Percentiles rank a stretch among this genome's conserved stretches.
Evolutionary conservation across 2,113 vertebrate species (phyloP).

Genomic region (Zosterops pallidus): DNA sequence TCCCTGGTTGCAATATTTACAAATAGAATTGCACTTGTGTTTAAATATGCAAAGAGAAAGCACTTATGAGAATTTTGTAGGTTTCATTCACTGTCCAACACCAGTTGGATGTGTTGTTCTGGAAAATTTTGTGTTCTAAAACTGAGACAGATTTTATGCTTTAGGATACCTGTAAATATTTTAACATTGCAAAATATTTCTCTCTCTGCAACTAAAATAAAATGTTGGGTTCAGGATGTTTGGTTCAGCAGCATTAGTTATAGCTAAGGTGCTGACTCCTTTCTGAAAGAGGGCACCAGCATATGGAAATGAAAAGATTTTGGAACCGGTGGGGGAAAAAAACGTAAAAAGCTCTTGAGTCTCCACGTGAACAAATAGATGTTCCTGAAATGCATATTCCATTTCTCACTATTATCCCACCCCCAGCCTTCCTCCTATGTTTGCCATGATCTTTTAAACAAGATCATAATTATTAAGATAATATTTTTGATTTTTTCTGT

Average conservation of each 20-base stretch:
- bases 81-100: not conserved
- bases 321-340: not conserved
- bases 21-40: not conserved
- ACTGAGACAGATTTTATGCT: not conserved
- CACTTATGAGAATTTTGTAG: not conserved
- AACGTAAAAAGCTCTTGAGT: rapidly evolving
- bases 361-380: not conserved
- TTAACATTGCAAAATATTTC: not conserved
- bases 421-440: rapidly evolving
- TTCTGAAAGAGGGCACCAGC: not conserved
- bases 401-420: not conserved
- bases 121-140: not conserved
- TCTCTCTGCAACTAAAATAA: not conserved
- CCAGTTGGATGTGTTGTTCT: not conserved
- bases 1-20: not conserved
- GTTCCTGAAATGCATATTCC: not conserved
- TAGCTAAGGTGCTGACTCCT: not conserved
- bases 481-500: not conserved
- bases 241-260: not conserved
- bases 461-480: not conserved
- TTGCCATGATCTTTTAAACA: not conserved
- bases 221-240: not conserved
- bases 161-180: not conserved
- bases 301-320: not conserved
- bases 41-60: not conserved